Evolutionary conservation across 1,140 invertebrate species (phyloP).

Genomic region (Plectrocnemia conspersa): DNA sequence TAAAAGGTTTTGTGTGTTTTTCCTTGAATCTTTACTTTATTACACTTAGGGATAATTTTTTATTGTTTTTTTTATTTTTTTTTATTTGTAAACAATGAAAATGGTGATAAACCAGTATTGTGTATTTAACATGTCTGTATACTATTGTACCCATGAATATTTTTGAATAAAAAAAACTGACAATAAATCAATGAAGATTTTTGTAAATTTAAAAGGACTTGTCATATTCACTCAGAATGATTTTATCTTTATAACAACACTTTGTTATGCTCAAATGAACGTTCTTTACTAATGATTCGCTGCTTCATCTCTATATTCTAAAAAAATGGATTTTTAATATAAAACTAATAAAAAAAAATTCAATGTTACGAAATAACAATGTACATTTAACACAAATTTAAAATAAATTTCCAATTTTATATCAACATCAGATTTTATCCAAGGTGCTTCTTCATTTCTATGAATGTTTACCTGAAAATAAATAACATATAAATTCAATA

Average conservation of each 20-base stretch:
- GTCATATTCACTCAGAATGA: conserved; percentile 37
- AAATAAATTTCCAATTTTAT: conserved; percentile 24
- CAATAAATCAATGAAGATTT: no score
- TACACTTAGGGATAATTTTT: no score
- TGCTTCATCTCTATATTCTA: conserved; percentile 49
- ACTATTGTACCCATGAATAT: no score
- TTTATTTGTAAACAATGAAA: no score
- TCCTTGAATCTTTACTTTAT: no score
- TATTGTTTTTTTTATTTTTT: no score
- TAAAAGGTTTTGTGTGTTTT: no score
- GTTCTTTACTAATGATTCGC: conserved; percentile 43
- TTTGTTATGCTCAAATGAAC: conserved; percentile 42
- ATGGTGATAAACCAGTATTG: no score
- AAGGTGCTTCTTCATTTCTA: conserved; percentile 48
- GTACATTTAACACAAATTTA: no score
- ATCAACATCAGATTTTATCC: conserved; percentile 40
- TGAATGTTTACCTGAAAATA: conserved; percentile 45
- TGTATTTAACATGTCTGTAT: no score
- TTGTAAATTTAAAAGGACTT: conserved; percentile 36
- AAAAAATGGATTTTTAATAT: conserved; percentile 31
- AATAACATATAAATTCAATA: neutral
- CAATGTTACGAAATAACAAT: no score
- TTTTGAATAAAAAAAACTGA: no score
- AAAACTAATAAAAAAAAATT: conserved; percentile 9
- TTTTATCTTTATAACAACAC: conserved; percentile 51